Percentiles rank a stretch among this genome's conserved stretches.
phyloP scores from a whole-genome alignment of 2,797 vertebrate genomes.

The Tokudaia tokunoshimensis region DNA sequence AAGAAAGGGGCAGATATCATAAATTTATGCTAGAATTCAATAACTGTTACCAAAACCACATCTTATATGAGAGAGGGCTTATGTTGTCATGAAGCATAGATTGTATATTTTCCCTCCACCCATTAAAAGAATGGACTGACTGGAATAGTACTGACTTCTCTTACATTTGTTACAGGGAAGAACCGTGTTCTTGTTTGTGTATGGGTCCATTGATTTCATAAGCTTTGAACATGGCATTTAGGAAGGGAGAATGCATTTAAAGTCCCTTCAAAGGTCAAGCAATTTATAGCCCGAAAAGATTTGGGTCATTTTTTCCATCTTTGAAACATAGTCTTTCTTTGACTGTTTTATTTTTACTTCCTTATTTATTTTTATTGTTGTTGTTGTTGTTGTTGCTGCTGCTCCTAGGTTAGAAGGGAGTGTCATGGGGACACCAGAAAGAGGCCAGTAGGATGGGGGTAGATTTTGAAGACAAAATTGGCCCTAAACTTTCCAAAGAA shows the following conservation, averaged over 20 bases:
- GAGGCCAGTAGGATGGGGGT: neutral
- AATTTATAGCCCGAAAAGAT: neutral
- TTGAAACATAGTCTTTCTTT: neutral
- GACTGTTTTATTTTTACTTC: neutral
- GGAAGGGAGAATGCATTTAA: neutral
- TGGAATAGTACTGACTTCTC: neutral
- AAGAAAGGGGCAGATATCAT: slow-evolving; percentile 74
- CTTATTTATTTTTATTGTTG: slow-evolving; percentile 49
- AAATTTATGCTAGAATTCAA: slow-evolving; percentile 77
- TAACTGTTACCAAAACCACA: slow-evolving; percentile 51
- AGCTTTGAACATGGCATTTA: slow-evolving; percentile 26
- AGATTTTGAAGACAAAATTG: slow-evolving; percentile 30
- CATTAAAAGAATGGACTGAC: slow-evolving; percentile 45
- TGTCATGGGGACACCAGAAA: neutral
- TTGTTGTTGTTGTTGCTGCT: slow-evolving; percentile 32
- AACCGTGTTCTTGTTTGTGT: slow-evolving; percentile 14
- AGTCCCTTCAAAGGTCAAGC: slow-evolving; percentile 3
- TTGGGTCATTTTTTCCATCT: neutral
- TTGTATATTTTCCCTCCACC: neutral
- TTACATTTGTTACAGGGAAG: neutral
- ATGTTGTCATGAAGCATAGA: slow-evolving; percentile 35
- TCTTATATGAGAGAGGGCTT: slow-evolving; percentile 1
- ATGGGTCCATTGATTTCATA: slow-evolving; percentile 14
- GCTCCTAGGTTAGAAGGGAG: neutral
- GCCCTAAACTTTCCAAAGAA: slow-evolving; percentile 35